Evolutionary conservation across 2,888 invertebrate genomes (phyloP).

Genomic region (Coleophora flavipennella): DNA sequence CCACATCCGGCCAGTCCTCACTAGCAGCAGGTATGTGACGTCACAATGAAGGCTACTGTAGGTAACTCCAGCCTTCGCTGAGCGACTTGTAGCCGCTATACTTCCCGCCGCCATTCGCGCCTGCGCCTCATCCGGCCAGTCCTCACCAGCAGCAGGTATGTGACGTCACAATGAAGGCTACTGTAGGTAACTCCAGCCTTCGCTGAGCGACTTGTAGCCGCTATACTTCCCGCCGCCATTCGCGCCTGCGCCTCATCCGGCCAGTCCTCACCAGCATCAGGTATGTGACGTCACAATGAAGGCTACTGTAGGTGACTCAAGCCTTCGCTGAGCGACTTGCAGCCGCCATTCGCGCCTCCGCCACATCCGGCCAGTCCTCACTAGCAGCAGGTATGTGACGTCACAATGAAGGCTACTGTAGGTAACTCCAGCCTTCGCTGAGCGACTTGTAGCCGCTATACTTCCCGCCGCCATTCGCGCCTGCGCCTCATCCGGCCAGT

Average conservation of each 20-base stretch:
- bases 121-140: constrained; percentile 79
- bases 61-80: too few relatives aligned
- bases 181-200: constrained; percentile 77
- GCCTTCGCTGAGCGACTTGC: too few relatives aligned
- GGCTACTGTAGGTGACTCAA: too few relatives aligned
- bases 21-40: too few relatives aligned
- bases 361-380: too few relatives aligned
- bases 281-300: not conserved
- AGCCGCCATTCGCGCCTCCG: too few relatives aligned
- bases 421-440: too few relatives aligned
- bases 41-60: not conserved
- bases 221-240: constrained; percentile 98
- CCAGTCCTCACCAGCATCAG: too few relatives aligned
- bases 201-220: too few relatives aligned
- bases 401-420: not conserved
- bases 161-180: constrained; percentile 61
- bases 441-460: constrained; percentile 97
- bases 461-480: constrained; percentile 93
- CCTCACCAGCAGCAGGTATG: constrained; percentile 64
- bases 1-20: too few relatives aligned
- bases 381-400: too few relatives aligned
- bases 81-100: constrained; percentile 97
- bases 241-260: too few relatives aligned
- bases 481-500: constrained; percentile 79
- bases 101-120: constrained; percentile 93